phyloP scores from a whole-genome alignment of 2,113 vertebrate species.

The Pleuronectes platessa region DNA sequence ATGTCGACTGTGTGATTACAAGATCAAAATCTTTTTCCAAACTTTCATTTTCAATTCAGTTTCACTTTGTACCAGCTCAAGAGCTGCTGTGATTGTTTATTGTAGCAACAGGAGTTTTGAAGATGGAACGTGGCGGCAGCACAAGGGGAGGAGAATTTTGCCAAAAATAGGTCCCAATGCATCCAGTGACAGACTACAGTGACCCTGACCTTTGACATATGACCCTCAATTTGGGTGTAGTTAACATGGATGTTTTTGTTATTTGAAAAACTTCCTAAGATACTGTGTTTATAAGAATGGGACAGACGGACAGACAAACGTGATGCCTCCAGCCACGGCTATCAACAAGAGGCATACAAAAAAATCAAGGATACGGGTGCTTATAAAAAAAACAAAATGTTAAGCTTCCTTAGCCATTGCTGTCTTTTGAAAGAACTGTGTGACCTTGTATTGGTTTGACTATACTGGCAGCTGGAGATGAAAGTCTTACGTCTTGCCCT shows the following conservation, averaged over 20 bases:
- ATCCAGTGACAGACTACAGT: too few relatives aligned
- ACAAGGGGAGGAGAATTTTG: neutral
- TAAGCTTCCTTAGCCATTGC: constrained; percentile 7
- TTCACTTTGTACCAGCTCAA: too few relatives aligned
- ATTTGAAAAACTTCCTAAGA: too few relatives aligned
- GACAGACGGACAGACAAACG: neutral
- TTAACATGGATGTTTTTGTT: too few relatives aligned
- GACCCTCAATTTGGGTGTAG: too few relatives aligned
- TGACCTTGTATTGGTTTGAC: constrained; percentile 46
- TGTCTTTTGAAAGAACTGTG: constrained; percentile 35
- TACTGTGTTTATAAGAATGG: neutral
- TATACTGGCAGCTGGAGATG: constrained; percentile 49
- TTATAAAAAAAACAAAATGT: constrained; percentile 7
- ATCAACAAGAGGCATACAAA: neutral
- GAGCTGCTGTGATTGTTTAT: too few relatives aligned
- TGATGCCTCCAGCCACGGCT: neutral
- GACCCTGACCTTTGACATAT: too few relatives aligned
- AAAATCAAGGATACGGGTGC: neutral
- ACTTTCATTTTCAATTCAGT: too few relatives aligned
- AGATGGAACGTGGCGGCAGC: too few relatives aligned
- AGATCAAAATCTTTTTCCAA: too few relatives aligned
- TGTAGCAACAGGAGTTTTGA: too few relatives aligned
- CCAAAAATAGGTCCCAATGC: neutral
- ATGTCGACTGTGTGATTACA: too few relatives aligned
- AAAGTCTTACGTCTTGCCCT: constrained; percentile 64